Evolutionary conservation across 2,113 vertebrate species (phyloP).

Genomic region (Lipophrys pholis): DNA sequence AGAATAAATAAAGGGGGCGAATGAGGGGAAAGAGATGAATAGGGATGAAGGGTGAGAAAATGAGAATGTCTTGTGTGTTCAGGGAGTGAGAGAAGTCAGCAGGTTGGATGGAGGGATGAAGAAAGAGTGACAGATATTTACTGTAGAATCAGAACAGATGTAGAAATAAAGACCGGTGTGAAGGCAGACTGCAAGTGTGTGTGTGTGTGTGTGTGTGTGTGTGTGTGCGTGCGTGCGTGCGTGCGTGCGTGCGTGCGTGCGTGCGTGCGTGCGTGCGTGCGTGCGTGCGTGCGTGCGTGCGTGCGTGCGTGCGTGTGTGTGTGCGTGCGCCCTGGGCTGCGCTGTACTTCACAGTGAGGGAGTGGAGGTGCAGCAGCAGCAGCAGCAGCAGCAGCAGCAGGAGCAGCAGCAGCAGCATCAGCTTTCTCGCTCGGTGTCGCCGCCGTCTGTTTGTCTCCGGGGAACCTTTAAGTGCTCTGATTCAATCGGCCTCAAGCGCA

Average conservation of each 20-base stretch:
- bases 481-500: slow-evolving; percentile 41
- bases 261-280: too few species aligned
- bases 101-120: too few species aligned
- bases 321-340: slow-evolving; percentile 7
- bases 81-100: too few species aligned
- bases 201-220: slow-evolving; percentile 21
- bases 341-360: slow-evolving; percentile 20
- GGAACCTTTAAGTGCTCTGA: slow-evolving; percentile 47
- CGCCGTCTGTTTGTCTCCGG: slow-evolving; percentile 44
- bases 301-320: too few species aligned
- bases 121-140: too few species aligned
- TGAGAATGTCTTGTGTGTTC: too few species aligned
- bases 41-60: too few species aligned
- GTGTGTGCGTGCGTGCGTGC: slow-evolving; percentile 33
- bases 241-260: too few species aligned
- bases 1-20: slow-evolving; percentile 8
- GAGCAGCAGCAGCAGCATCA: background rate
- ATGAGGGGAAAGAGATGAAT: slow-evolving; percentile 15
- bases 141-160: slow-evolving; percentile 1
- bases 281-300: too few species aligned
- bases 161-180: background rate
- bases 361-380: slow-evolving; percentile 13
- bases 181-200: slow-evolving; percentile 15
- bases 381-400: slow-evolving; percentile 8
- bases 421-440: too few species aligned